Base-by-base conservation (phyloP, 2,113 vertebrate species). In the Halichoerus grypus region DNA sequence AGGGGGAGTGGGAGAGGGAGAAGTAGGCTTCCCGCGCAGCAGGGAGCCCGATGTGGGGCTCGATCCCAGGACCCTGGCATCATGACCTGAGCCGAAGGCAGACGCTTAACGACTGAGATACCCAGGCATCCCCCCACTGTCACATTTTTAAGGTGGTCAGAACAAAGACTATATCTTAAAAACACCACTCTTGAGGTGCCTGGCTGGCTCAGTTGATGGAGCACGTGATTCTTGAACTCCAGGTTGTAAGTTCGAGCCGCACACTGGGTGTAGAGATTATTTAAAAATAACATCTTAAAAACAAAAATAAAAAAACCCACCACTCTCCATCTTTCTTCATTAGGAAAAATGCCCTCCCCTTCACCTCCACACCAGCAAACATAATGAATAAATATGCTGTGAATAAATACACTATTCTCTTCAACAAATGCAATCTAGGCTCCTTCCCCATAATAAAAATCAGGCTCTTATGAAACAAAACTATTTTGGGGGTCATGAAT, bases 131-230 rank as follows among this genome's bases (percentile, higher is more conserved):
- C 31, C 65, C 65, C 31, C 31, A 57, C 31, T n/a, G 10, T 89
- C 33, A 81, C 49, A 81, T 33, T 61, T 46, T 89, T 33, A 61
- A 95, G 36, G 31, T 77, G 31, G 19, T 79, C 15, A 92, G 24
- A 63, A 72, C 46, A 90, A 61, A 95, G 55, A 55, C 1, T 92
- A 7, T 42, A 74, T 89, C 80, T 92, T 77, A 57, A 89, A 94
- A 59, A 39, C 19, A 79, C 12, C 55, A 49, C 26, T 82, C 12
- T 4, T 28, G 42, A 42, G 42, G 14, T 16, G 3, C 72, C 42
- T 46, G 42, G 7, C 72, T 76, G 22, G 24, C 42, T 46, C 42
- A 46, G 72, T 16, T 28, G 14, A 42, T 16, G 26, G 14, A 76
- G 72, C 24, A 16, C 16, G 14, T 28, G 24, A 76, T 26, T 76